Conservation (phyloP, 2,113 vertebrate genomes). For the Nipponia nippon region DNA sequence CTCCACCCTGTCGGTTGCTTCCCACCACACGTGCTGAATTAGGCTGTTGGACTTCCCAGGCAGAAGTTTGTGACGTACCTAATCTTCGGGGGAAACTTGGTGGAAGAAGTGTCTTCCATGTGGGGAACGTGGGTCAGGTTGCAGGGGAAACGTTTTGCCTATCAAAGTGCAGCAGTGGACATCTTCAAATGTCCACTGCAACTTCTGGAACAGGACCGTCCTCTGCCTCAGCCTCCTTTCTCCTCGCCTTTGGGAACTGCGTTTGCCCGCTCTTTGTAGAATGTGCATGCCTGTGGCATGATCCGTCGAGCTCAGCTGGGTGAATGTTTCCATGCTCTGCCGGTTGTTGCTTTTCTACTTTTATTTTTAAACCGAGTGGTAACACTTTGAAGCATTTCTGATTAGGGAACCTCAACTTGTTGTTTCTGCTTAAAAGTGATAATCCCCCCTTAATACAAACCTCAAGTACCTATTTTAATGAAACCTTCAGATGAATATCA, state of each 20-base stretch:
- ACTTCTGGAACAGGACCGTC: neutral
- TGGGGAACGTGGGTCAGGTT: fast-evolving
- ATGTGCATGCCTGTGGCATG: neutral
- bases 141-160: neutral
- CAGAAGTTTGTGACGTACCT: fast-evolving
- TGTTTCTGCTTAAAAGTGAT: constrained; percentile 82
- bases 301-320: neutral
- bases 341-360: neutral
- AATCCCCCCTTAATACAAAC: constrained; percentile 80
- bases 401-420: constrained; percentile 74
- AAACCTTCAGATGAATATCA: constrained; percentile 96
- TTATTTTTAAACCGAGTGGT: constrained; percentile 38
- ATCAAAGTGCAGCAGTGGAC: neutral
- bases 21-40: neutral
- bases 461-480: constrained; percentile 89
- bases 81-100: neutral
- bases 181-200: neutral
- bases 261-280: neutral
- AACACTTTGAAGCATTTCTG: constrained; percentile 74
- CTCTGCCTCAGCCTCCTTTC: neutral
- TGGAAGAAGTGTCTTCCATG: fast-evolving
- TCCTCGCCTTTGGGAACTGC: neutral
- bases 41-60: neutral
- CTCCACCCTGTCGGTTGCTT: neutral
- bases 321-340: neutral